Evolutionary conservation across 2,888 invertebrate genomes (phyloP), one percentile per base, ranked within the genome.

Genomic region (Mamestra brassicae): DNA sequence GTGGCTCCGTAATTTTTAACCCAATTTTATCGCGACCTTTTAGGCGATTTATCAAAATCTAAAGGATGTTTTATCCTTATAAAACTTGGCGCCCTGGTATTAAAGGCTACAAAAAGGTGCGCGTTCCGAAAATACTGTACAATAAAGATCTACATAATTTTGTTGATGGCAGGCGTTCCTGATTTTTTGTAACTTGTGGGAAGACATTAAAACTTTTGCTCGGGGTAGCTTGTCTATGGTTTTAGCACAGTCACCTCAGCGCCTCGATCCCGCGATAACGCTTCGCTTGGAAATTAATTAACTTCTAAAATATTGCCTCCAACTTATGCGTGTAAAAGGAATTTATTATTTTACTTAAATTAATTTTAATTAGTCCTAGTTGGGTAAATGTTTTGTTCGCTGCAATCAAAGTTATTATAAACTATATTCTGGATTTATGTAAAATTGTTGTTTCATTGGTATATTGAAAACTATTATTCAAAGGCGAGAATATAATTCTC

Each of bases 61-160:
- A 78, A 81, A 71, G 67, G 66, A 76, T 81, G 64, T 77, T 87
- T 85, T 81, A 81, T 78, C 75, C 65, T 74, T 58, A 62, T 73
- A 82, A 87, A 91, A 90, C 86, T 91, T 88, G 74, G 74, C 81
- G 87, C 85, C 84, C 85, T 86, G 89, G 92, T 92, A 93, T 92
- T 91, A 92, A 90, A 90, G 89, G 82, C 78, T 73, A 81, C 80
- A 83, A 83, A 83, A 87, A 85, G 88, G 88, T 89, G 81, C 86
- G 89, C 79, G 74, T 80, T 83, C 74, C 81, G 85, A 89, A 89
- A 90, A 83, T 67, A 76, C 76, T 69, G 64, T 60, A 91, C 90
- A 91, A 91, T 92, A 90, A 90, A 91, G 89, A 89, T 89, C 85
- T 88, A 90, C 87, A 87, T 90, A 91, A 91, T 93, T 92, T 90